Evolutionary conservation across 2,888 invertebrate species (phyloP).

Genomic region (Sminthurinus aureus): DNA sequence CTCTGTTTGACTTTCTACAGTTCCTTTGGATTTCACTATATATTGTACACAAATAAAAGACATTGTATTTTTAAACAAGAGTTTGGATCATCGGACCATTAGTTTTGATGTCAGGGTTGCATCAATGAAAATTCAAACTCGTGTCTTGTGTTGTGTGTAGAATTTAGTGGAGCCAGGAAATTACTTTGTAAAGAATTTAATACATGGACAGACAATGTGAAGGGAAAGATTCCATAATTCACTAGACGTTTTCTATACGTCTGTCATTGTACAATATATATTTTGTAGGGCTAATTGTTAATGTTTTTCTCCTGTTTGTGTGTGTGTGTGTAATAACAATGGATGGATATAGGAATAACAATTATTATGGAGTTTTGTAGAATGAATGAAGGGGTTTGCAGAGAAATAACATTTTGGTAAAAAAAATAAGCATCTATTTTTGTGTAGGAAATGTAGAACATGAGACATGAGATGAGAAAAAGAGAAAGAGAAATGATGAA

Average conservation of each 20-base stretch:
- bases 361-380: not conserved
- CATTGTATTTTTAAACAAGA: too few relatives aligned
- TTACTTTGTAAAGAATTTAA: not conserved
- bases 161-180: too few relatives aligned
- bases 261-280: not conserved
- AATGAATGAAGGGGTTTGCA: not conserved
- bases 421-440: not conserved
- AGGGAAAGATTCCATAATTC: conserved; percentile 1
- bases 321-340: not conserved
- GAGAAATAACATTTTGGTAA: not conserved
- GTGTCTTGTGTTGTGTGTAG: too few relatives aligned
- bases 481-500: not conserved
- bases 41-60: too few relatives aligned
- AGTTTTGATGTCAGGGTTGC: too few relatives aligned
- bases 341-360: not conserved
- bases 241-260: not conserved
- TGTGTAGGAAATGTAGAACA: not conserved
- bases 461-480: not conserved
- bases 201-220: not conserved
- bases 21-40: too few relatives aligned
- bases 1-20: too few relatives aligned
- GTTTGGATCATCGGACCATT: too few relatives aligned
- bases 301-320: not conserved
- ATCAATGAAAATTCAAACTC: too few relatives aligned
- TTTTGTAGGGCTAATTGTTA: not conserved